Evolutionary conservation across 2,113 vertebrate genomes (phyloP).

Genomic region (Potamarius usumacintae): DNA sequence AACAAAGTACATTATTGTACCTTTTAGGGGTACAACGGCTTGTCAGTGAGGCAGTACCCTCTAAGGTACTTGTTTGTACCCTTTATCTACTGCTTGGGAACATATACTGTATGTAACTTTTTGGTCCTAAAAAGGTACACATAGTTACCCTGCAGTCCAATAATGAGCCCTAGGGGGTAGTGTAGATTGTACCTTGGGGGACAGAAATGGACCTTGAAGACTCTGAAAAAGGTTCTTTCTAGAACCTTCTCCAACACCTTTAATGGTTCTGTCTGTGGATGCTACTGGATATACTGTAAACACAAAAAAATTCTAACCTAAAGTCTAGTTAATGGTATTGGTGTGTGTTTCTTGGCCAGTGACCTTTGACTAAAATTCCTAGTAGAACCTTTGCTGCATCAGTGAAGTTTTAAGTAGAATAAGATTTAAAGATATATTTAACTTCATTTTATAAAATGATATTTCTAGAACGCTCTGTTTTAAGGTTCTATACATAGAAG

Average conservation of each 20-base stretch:
- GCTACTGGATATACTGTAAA: not conserved
- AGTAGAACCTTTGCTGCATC: not conserved
- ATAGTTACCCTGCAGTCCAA: too few species aligned
- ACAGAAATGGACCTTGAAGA: too few species aligned
- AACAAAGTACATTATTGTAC: too few species aligned
- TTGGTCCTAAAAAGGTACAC: too few species aligned
- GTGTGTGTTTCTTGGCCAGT: not conserved
- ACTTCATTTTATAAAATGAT: not conserved
- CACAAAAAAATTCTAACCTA: not conserved
- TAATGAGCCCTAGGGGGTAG: too few species aligned
- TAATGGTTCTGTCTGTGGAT: not conserved
- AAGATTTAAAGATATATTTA: too few species aligned
- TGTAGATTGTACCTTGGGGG: too few species aligned
- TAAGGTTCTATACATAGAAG: not conserved
- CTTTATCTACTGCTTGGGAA: too few species aligned
- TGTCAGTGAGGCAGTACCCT: too few species aligned
- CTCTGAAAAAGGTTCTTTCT: not conserved
- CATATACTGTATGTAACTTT: too few species aligned
- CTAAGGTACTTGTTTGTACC: too few species aligned
- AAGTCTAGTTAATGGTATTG: not conserved
- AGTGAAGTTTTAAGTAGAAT: not conserved
- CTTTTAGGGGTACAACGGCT: too few species aligned
- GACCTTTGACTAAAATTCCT: not conserved
- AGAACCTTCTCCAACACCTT: not conserved
- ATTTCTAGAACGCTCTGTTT: not conserved